Conservation (phyloP, 1,140 invertebrate species). For the Drosophila rufa region DNA sequence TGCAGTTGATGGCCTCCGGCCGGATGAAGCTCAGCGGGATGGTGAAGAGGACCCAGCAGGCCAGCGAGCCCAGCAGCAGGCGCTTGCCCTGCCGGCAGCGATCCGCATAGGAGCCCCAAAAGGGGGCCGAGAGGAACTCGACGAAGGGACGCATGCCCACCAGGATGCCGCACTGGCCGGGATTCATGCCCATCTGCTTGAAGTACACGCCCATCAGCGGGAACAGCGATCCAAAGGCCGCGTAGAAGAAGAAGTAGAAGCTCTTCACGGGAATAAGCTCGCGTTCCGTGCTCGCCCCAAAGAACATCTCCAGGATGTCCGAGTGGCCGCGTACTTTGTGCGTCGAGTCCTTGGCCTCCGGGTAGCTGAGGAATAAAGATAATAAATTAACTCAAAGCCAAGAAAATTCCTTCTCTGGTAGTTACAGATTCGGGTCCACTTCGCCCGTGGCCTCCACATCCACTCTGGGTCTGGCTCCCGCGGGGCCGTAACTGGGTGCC, state of each 20-base stretch:
- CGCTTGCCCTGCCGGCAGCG: slow-evolving; percentile 94
- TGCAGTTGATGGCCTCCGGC: slow-evolving; percentile 95
- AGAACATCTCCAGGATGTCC: slow-evolving; percentile 93
- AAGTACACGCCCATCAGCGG: slow-evolving; percentile 99
- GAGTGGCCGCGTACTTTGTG: slow-evolving; percentile 94
- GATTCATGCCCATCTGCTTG: slow-evolving; percentile 99
- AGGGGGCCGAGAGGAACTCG: slow-evolving; percentile 98
- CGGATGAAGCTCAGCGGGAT: slow-evolving; percentile 97
- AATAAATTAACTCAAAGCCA: neutral
- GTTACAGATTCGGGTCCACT: slow-evolving; percentile 90
- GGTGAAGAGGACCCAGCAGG: slow-evolving; percentile 98
- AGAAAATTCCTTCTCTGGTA: neutral
- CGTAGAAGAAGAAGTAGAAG: slow-evolving; percentile 99
- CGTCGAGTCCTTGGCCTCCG: slow-evolving; percentile 93
- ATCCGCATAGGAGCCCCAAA: slow-evolving; percentile 98
- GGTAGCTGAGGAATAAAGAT: slow-evolving; percentile 86
- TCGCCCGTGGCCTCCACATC: slow-evolving; percentile 91
- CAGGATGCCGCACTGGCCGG: slow-evolving; percentile 96
- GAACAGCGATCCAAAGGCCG: slow-evolving; percentile 98
- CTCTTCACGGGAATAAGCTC: slow-evolving; percentile 97
- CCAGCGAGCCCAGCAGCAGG: slow-evolving; percentile 95
- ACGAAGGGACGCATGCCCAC: slow-evolving; percentile 98
- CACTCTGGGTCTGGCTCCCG: slow-evolving; percentile 87
- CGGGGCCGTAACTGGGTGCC: slow-evolving; percentile 60
- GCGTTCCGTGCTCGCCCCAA: slow-evolving; percentile 92